Percentiles rank a stretch among this genome's conserved stretches.
Evolutionary conservation across 2,113 vertebrate genomes (phyloP).

Genomic region (Lagenorhynchus albirostris): DNA sequence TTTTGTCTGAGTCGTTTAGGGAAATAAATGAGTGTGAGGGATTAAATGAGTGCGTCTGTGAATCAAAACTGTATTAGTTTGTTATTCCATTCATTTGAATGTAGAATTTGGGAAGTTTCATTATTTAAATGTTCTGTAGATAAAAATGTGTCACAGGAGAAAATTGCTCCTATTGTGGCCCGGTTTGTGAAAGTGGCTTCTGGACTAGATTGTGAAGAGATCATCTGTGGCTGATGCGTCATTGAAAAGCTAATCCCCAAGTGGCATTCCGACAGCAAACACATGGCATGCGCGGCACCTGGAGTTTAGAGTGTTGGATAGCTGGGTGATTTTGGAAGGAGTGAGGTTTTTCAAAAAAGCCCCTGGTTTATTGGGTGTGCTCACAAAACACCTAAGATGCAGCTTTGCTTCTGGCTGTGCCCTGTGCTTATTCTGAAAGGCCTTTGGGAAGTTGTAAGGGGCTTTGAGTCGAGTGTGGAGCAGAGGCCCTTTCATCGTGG

Average conservation of each 20-base stretch:
- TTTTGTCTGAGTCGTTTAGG: background rate
- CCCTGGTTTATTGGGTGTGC: no score
- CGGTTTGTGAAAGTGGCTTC: background rate
- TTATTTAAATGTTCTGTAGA: background rate
- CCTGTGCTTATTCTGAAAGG: background rate
- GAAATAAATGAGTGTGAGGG: background rate
- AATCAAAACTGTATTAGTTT: background rate
- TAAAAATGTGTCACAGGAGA: background rate
- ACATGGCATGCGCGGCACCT: accelerated
- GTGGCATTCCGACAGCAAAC: accelerated
- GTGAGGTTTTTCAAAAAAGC: background rate
- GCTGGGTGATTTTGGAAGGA: background rate
- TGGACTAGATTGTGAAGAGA: accelerated
- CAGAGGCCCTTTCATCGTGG: accelerated
- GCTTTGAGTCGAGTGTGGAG: background rate
- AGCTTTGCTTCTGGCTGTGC: background rate
- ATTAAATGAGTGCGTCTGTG: background rate
- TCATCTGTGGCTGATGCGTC: accelerated
- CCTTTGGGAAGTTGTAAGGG: background rate
- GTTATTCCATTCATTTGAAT: background rate
- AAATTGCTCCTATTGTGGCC: background rate
- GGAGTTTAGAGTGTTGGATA: accelerated
- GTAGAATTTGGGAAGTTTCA: background rate
- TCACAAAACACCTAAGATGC: accelerated
- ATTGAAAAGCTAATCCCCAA: no score